Conservation (phyloP, 2,113 vertebrate species). For the Lagopus muta region DNA sequence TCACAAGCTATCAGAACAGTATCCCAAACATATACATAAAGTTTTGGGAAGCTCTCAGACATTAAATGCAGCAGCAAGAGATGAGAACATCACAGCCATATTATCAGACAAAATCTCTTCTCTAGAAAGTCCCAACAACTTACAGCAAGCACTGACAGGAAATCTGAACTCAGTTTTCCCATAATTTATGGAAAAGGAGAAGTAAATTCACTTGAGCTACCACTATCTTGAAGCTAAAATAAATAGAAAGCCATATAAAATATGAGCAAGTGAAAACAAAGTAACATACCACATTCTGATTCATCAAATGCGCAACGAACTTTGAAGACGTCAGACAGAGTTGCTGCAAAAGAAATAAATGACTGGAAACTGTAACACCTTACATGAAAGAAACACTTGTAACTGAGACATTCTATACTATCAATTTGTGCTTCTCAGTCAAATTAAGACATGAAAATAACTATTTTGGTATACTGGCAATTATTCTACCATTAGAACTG, state of each 20-base stretch:
- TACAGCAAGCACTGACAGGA: neutral
- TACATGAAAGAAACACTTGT: neutral
- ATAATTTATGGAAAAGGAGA: neutral
- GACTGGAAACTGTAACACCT: neutral
- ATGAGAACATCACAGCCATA: neutral
- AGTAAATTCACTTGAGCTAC: neutral
- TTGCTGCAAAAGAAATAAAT: slow-evolving; percentile 82
- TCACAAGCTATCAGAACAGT: neutral
- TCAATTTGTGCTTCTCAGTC: neutral
- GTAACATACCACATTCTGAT: slow-evolving; percentile 96
- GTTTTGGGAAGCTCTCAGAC: neutral
- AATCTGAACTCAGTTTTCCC: neutral
- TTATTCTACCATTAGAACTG: neutral
- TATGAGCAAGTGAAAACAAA: neutral
- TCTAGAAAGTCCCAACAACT: neutral
- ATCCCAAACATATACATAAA: neutral
- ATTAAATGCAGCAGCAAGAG: rapidly evolving
- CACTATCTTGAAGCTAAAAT: neutral
- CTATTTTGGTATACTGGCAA: neutral
- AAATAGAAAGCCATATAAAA: neutral
- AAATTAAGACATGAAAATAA: neutral
- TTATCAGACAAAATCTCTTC: neutral
- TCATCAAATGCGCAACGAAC: slow-evolving; percentile 97
- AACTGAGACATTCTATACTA: neutral
- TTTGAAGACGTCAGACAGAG: slow-evolving; percentile 96